Evolutionary conservation across 2,113 vertebrate species (phyloP).

Genomic region (Ctenodactylus gundi): DNA sequence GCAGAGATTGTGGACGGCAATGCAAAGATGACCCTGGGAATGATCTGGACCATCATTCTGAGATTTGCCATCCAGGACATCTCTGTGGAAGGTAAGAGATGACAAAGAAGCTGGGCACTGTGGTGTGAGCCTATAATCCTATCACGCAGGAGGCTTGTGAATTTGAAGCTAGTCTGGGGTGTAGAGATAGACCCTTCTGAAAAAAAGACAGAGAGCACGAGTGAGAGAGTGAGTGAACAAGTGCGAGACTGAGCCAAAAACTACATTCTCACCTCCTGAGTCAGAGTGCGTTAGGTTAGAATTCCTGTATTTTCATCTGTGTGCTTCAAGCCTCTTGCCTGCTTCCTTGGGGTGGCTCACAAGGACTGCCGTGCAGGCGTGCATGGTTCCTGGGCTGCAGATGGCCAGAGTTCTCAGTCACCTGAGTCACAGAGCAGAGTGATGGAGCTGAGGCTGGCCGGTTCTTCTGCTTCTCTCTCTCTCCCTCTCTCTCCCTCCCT

Average conservation of each 20-base stretch:
- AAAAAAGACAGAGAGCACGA: neutral
- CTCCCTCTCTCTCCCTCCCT: no score
- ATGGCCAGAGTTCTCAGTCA: no score
- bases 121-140: neutral
- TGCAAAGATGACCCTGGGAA: conserved; percentile 96
- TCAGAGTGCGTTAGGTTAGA: neutral
- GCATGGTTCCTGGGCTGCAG: neutral
- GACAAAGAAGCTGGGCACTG: neutral
- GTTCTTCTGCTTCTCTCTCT: no score
- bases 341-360: neutral
- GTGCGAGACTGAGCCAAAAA: neutral
- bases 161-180: neutral
- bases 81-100: conserved; percentile 92
- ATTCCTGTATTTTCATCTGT: neutral
- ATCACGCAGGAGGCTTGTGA: neutral
- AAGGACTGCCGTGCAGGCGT: neutral
- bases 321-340: neutral
- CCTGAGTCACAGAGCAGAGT: neutral
- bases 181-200: neutral
- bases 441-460: neutral
- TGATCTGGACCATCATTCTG: conserved; percentile 99
- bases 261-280: neutral
- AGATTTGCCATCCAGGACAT: conserved; percentile 98
- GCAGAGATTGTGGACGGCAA: conserved; percentile 97
- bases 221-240: neutral